These are phyloP conservation scores for Rhinophrynus dorsalis DNA, from an alignment of 2,797 vertebrate genomes.

Conservation along the genomic window DNA sequence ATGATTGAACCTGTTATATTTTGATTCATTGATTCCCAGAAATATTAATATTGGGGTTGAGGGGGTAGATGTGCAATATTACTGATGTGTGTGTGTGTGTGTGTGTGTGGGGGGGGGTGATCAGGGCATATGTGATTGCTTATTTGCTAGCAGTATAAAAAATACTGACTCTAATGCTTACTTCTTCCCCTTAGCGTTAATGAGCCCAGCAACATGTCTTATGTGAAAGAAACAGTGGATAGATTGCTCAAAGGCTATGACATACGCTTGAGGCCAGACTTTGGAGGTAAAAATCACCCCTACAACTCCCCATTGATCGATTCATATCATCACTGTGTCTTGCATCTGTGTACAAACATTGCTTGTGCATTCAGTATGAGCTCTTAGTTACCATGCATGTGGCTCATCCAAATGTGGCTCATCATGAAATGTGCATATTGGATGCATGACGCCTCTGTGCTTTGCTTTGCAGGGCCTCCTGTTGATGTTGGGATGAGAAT, in stretches of 20 bases:
- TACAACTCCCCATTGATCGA: not conserved
- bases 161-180: conserved; percentile 54
- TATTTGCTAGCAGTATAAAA: conserved; percentile 51
- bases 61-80: not conserved
- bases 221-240: conserved; percentile 86
- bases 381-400: too few relatives aligned
- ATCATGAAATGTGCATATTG: conserved; percentile 15
- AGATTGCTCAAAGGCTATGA: conserved; percentile 84
- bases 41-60: not conserved
- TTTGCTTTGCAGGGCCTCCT: conserved; percentile 72
- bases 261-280: conserved; percentile 84
- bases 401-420: not conserved
- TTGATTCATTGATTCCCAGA: not conserved
- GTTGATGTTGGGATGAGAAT: conserved; percentile 86
- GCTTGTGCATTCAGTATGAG: too few relatives aligned
- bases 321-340: not conserved
- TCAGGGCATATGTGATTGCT: not conserved
- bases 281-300: conserved; percentile 74
- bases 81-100: too few relatives aligned
- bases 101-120: not conserved
- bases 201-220: conserved; percentile 84
- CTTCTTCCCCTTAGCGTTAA: conserved; percentile 69
- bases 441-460: not conserved
- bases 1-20: not conserved
- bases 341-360: not conserved